Evolutionary conservation across 2,888 invertebrate species (phyloP).

Genomic region (Eilema griseolum): DNA sequence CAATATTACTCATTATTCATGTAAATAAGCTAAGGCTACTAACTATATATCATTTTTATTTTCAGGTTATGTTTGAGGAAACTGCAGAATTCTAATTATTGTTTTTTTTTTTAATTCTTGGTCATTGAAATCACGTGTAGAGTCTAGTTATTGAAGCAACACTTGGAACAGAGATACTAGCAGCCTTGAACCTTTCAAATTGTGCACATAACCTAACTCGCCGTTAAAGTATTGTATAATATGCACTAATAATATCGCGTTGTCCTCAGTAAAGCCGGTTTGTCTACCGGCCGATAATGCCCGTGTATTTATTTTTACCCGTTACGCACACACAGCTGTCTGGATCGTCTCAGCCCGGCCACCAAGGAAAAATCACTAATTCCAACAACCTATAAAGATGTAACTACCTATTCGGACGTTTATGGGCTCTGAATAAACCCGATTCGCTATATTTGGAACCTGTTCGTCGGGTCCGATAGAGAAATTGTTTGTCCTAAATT

Average conservation of each 20-base stretch:
- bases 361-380: constrained; percentile 75
- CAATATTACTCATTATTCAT: background rate
- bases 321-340: constrained; percentile 85
- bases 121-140: background rate
- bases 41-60: background rate
- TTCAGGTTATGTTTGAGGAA: background rate
- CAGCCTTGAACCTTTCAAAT: constrained; percentile 47
- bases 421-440: constrained; percentile 58
- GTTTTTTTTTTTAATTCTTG: background rate
- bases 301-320: constrained; percentile 86
- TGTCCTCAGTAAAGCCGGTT: constrained; percentile 81
- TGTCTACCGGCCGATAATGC: constrained; percentile 83
- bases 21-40: background rate
- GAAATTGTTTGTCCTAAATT: constrained; percentile 70
- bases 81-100: background rate
- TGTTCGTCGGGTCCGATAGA: constrained; percentile 64
- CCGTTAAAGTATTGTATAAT: constrained; percentile 66
- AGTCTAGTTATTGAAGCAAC: background rate
- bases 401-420: constrained; percentile 52
- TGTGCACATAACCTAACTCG: constrained; percentile 54
- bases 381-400: constrained; percentile 56
- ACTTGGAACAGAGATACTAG: background rate
- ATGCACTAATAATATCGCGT: constrained; percentile 80
- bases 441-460: constrained; percentile 80
- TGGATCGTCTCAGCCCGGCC: constrained; percentile 79